Conservation (phyloP, 2,888 invertebrate genomes). For the Unio delphinus region DNA sequence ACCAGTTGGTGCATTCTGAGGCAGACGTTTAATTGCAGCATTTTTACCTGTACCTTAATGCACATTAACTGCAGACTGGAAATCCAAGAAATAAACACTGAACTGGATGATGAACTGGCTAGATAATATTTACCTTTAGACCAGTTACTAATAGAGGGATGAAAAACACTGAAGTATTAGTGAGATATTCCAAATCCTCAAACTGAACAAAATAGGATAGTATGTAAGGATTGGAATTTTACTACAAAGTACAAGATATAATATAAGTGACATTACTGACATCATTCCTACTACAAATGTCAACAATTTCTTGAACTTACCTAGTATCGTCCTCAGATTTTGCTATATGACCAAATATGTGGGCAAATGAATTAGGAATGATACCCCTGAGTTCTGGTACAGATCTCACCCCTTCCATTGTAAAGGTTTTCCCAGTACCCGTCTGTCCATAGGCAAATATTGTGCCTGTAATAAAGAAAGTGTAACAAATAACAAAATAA, state of each 20-base stretch:
- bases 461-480: slow-evolving; percentile 71
- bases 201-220: too few species aligned
- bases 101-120: too few species aligned
- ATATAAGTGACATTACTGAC: neutral
- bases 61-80: too few species aligned
- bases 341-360: slow-evolving; percentile 97
- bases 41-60: too few species aligned
- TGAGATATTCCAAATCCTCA: too few species aligned
- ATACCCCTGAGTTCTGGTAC: slow-evolving; percentile 94
- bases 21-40: too few species aligned
- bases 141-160: too few species aligned
- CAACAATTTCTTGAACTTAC: slow-evolving; percentile 72
- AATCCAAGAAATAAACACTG: too few species aligned
- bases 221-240: neutral
- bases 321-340: slow-evolving; percentile 92
- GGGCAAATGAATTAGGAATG: slow-evolving; percentile 98
- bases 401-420: slow-evolving; percentile 94
- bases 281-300: neutral
- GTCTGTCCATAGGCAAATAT: slow-evolving; percentile 79
- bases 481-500: neutral
- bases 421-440: slow-evolving; percentile 98
- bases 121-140: too few species aligned
- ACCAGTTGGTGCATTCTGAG: too few species aligned
- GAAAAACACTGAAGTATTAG: too few species aligned
- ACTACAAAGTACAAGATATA: neutral